Percentiles rank a stretch among this genome's conserved stretches.
These are phyloP conservation scores for Lasaia peninsularis DNA, from an alignment of 1,140 invertebrate genomes.

Conservation along the genomic window DNA sequence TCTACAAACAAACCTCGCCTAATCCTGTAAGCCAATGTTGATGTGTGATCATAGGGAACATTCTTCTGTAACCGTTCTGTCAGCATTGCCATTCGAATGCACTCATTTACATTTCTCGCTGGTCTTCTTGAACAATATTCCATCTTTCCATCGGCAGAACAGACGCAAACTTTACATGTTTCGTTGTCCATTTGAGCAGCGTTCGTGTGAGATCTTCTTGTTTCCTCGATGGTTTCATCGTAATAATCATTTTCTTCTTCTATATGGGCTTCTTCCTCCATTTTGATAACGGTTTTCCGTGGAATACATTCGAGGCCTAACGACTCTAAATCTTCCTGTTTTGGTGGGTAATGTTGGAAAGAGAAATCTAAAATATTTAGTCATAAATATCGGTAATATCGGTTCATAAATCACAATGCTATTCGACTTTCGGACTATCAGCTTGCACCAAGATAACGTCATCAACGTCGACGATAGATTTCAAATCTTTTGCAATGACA, in stretches of 20 bases:
- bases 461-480: no score
- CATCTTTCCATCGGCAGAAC: conserved; percentile 51
- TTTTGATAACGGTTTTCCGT: conserved; percentile 47
- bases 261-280: conserved; percentile 28
- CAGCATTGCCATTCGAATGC: conserved; percentile 37
- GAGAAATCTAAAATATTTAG: conserved; percentile 38
- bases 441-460: no score
- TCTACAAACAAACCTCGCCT: conserved; percentile 46
- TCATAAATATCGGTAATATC: neutral
- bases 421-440: no score
- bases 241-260: conserved; percentile 12
- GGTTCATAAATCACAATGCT: no score
- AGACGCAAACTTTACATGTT: conserved; percentile 51
- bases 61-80: conserved; percentile 35
- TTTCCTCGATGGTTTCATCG: conserved; percentile 13
- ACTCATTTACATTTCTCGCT: conserved; percentile 57
- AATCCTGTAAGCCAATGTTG: conserved; percentile 43
- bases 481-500: no score
- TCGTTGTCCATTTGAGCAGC: conserved; percentile 30
- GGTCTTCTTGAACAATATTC: conserved; percentile 54
- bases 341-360: conserved; percentile 35
- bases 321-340: conserved; percentile 25
- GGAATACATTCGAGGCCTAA: conserved; percentile 45
- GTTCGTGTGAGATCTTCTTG: conserved; percentile 44
- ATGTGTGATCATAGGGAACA: conserved; percentile 42